A percentile compares a stretch with the other conserved stretches of the same genome.
Evolutionary conservation across 2,888 invertebrate genomes (phyloP).

Genomic region (Choristoneura rosaceana): DNA sequence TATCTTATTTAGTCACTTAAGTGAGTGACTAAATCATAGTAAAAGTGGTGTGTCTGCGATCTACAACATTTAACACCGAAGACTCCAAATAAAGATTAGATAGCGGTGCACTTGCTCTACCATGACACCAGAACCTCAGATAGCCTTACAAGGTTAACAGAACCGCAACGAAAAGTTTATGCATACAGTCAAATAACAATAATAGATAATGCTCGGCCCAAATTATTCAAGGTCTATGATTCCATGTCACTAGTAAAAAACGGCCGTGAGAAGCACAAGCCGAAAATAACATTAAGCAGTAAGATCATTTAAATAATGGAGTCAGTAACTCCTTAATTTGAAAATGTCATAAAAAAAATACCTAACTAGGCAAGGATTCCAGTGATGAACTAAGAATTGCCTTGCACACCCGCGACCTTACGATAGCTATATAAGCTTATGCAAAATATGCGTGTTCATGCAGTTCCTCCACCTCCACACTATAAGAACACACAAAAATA

Average conservation of each 20-base stretch:
- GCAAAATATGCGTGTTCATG: too few species aligned
- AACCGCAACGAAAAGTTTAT: background rate
- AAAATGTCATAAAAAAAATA: background rate
- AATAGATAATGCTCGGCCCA: background rate
- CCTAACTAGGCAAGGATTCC: background rate
- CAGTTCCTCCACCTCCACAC: too few species aligned
- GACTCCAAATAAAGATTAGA: background rate
- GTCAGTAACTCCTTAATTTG: background rate
- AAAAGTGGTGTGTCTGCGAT: too few species aligned
- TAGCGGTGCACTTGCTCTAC: background rate
- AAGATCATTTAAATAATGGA: background rate
- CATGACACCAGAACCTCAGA: background rate
- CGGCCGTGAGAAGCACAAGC: background rate
- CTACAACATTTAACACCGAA: background rate
- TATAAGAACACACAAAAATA: too few species aligned
- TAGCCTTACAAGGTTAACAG: background rate
- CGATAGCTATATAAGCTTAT: too few species aligned
- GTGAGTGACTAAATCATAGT: too few species aligned
- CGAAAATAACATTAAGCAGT: background rate
- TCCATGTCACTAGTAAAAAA: background rate
- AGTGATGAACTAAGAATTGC: too few species aligned
- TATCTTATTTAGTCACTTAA: too few species aligned
- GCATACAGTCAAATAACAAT: background rate
- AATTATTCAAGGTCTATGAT: background rate
- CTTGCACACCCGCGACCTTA: too few species aligned